These are phyloP conservation scores for Osmerus mordax DNA, from an alignment of 2,113 vertebrate species.

Conservation along the genomic window DNA sequence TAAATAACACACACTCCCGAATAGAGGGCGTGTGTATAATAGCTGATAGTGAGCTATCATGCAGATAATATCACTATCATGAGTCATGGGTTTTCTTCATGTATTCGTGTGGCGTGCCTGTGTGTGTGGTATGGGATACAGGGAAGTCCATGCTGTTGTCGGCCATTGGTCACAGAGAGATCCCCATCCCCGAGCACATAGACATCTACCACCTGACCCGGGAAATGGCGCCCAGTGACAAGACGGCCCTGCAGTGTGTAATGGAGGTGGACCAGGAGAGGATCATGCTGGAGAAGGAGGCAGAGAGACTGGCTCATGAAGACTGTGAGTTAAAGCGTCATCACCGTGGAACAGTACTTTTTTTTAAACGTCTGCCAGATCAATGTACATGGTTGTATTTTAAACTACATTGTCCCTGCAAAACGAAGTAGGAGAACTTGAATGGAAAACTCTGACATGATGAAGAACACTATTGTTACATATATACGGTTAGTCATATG, in stretches of 20 bases:
- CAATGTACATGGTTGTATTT: too few species aligned
- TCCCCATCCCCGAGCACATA: conserved; percentile 97
- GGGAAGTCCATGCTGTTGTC: conserved; percentile 98
- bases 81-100: too few species aligned
- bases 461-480: too few species aligned
- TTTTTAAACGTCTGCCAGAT: background rate
- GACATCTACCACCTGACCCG: conserved; percentile 98
- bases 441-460: background rate
- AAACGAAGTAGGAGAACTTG: background rate
- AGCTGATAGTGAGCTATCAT: too few species aligned
- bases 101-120: too few species aligned
- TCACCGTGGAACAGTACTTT: background rate
- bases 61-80: too few species aligned
- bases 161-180: conserved; percentile 87
- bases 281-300: conserved; percentile 91
- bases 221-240: conserved; percentile 96
- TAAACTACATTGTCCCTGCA: background rate
- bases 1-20: too few species aligned
- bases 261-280: conserved; percentile 96
- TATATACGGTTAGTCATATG: too few species aligned
- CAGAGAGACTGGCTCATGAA: conserved; percentile 89
- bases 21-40: too few species aligned
- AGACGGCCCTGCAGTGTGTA: conserved; percentile 90
- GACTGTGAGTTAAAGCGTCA: conserved; percentile 77
- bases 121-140: conserved; percentile 40